A percentile compares a stretch with the other conserved stretches of the same genome.
phyloP scores from a whole-genome alignment of 2,888 invertebrate species.

The Acanthacorydalis orientalis region DNA sequence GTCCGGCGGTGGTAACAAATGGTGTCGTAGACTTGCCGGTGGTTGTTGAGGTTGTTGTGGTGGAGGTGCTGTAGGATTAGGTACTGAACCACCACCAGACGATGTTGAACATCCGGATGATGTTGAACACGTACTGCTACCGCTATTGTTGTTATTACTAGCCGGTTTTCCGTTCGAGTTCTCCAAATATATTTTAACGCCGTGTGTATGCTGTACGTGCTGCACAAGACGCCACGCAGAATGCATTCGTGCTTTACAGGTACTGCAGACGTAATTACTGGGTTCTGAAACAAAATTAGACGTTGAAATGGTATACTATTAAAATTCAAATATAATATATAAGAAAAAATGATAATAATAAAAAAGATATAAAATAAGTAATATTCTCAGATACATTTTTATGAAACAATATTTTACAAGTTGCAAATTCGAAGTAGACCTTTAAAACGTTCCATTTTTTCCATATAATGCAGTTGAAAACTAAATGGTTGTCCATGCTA shows the following conservation, averaged over 20 bases:
- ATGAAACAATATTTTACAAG: too few relatives aligned
- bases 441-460: too few relatives aligned
- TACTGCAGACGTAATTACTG: slow-evolving; percentile 83
- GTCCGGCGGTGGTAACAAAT: slow-evolving; percentile 52
- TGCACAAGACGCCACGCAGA: slow-evolving; percentile 94
- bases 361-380: too few relatives aligned
- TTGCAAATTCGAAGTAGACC: too few relatives aligned
- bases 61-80: slow-evolving; percentile 10
- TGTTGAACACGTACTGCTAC: slow-evolving; percentile 23
- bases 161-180: slow-evolving; percentile 20
- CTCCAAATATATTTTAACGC: slow-evolving; percentile 82
- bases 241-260: slow-evolving; percentile 78
- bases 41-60: slow-evolving; percentile 30
- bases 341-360: not conserved
- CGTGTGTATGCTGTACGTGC: slow-evolving; percentile 88
- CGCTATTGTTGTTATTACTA: slow-evolving; percentile 22
- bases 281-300: slow-evolving; percentile 58
- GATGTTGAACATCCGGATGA: slow-evolving; percentile 31
- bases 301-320: too few relatives aligned
- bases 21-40: slow-evolving; percentile 46
- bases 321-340: not conserved
- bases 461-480: too few relatives aligned
- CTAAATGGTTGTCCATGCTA: too few relatives aligned
- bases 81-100: slow-evolving; percentile 29
- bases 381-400: too few relatives aligned